Base-by-base conservation (phyloP, 2,113 vertebrate species). In the Varanus salvator region DNA sequence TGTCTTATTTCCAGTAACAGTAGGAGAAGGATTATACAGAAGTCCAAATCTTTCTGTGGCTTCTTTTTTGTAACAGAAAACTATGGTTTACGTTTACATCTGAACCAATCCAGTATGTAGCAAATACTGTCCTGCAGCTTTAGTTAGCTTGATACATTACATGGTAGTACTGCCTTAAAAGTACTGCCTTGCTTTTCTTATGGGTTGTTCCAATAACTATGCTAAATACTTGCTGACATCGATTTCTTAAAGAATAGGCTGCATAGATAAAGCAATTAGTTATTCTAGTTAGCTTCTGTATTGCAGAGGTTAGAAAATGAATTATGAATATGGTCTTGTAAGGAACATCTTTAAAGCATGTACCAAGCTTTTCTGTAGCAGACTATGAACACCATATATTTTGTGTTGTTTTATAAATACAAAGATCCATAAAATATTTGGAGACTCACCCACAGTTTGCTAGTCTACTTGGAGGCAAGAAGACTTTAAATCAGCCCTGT, bases 241-340 rank as follows among this genome's bases (percentile, higher is more conserved):
- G 93, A 93, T 93, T 57, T 90, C 92, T 91, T 92, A 86, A 94
- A 88, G 77, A 93, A n/a, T 64, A 77, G 89, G 96, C 77, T 72
- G 78, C 78, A 89, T 93, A 96, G 93, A 90, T 94, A 93, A 90
- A 78, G 14, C 87, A 92, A 94, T 96, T 90, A 92, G 93, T 95
- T 93, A 93, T 85, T 29, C 21, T 80, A 87, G 54, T 90, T 95
- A 92, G 77, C 80, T 88, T 92, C 80, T 82, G 83, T 80, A 87
- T 92, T 93, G 87, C 66, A 86, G 93, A 90, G 23, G 91, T 71
- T 89, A 72, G 80, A 88, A 94, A 95, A 91, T 87, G 4, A 84
- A 4, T 86, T 91, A 60, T 60, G 54, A 60, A 89, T 92, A 15
- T 74, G 87, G 89, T 86, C 92, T 95, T 96, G 92, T 92, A 93